Conservation (phyloP, 2,888 invertebrate species). For the Allacma fusca region DNA sequence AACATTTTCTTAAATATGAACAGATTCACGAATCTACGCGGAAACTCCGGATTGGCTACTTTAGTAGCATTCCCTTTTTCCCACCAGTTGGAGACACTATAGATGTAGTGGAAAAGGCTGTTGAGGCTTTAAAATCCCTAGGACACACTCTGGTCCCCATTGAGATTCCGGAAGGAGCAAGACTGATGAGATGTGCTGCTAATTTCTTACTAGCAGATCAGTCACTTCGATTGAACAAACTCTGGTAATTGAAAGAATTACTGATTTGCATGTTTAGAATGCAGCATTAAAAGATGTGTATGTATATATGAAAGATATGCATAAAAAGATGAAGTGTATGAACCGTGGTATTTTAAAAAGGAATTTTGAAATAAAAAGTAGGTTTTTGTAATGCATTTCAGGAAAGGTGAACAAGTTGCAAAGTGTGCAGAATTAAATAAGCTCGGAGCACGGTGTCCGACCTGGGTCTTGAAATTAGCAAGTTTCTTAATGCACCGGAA, state of each 20-base stretch:
- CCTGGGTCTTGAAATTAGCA: slow-evolving; percentile 48
- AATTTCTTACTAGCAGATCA: slow-evolving; percentile 52
- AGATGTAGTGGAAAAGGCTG: slow-evolving; percentile 62
- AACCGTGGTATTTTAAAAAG: too few species aligned
- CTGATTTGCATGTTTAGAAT: neutral
- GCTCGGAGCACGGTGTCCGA: slow-evolving; percentile 50
- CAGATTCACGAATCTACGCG: slow-evolving; percentile 48
- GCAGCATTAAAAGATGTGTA: neutral
- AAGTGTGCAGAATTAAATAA: slow-evolving; percentile 52
- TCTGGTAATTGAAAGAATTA: slow-evolving; percentile 45
- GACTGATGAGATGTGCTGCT: slow-evolving; percentile 43
- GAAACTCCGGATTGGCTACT: slow-evolving; percentile 64
- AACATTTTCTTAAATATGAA: neutral
- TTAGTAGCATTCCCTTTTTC: slow-evolving; percentile 63
- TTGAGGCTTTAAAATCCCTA: slow-evolving; percentile 59
- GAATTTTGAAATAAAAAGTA: neutral
- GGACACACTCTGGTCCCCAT: slow-evolving; percentile 62
- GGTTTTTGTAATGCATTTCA: slow-evolving; percentile 25
- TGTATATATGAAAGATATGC: too few species aligned
- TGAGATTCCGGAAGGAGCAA: slow-evolving; percentile 52
- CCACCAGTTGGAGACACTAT: slow-evolving; percentile 63
- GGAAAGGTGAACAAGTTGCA: slow-evolving; percentile 58
- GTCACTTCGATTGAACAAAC: slow-evolving; percentile 49
- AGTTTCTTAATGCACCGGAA: slow-evolving; percentile 49
- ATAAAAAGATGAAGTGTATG: too few species aligned